These are phyloP conservation scores for Pomacea maculata DNA, from an alignment of 1,140 invertebrate genomes.

Conservation along the genomic window DNA sequence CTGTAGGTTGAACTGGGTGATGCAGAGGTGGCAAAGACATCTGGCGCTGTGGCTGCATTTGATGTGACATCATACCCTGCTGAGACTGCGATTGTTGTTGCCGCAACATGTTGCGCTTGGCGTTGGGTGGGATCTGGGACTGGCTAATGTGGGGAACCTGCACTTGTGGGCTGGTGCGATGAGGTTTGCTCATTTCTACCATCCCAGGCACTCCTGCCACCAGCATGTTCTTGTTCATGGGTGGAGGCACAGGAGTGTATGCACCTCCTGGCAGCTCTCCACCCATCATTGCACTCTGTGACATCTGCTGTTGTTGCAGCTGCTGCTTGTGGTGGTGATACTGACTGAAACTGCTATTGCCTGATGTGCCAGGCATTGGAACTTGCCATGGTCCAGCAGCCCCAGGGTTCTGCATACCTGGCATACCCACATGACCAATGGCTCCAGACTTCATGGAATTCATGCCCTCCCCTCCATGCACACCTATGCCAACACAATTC, in stretches of 20 bases:
- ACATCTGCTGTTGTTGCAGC: too few species aligned
- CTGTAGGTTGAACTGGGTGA: conserved; percentile 21
- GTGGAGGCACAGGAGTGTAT: background rate
- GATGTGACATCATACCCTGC: conserved; percentile 29
- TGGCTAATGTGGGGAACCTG: conserved; percentile 64
- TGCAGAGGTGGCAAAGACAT: conserved; percentile 5
- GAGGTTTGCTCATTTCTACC: conserved; percentile 41
- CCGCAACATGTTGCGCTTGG: conserved; percentile 50
- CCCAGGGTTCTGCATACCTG: background rate
- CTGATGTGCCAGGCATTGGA: background rate
- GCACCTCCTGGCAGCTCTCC: background rate
- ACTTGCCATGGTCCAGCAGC: background rate
- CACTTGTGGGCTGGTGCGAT: conserved; percentile 59
- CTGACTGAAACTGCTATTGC: background rate
- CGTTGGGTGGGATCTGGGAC: conserved; percentile 61
- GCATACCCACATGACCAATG: background rate
- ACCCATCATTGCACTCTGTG: background rate
- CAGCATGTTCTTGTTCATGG: background rate
- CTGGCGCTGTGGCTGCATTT: conserved; percentile 28
- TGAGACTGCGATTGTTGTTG: conserved; percentile 22
- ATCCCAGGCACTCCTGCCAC: background rate
- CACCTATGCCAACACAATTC: background rate
- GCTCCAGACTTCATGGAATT: background rate
- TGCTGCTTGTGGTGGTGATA: conserved; percentile 4
- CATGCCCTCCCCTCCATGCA: background rate